Conservation (phyloP, 2,113 vertebrate species). For the Cryptotis parvus region DNA sequence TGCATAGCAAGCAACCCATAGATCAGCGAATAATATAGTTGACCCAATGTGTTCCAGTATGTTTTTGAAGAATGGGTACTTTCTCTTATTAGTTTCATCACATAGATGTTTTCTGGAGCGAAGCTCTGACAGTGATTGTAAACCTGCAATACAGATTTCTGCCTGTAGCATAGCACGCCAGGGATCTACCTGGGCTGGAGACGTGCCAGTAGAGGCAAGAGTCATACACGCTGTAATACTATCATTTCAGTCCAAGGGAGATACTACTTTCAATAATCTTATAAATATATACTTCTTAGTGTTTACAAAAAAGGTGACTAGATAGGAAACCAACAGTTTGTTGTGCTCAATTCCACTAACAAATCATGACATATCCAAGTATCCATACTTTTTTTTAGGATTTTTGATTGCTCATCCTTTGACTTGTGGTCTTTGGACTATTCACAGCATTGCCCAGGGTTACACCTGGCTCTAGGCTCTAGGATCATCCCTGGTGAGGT, state of each 20-base stretch:
- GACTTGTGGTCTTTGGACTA: too few relatives aligned
- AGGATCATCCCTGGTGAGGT: too few relatives aligned
- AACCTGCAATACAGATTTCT: slow-evolving; percentile 1
- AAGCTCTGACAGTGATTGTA: not conserved
- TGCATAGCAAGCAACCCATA: not conserved
- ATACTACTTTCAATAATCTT: not conserved
- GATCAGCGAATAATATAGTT: not conserved
- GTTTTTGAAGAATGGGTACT: not conserved
- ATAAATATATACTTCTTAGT: not conserved
- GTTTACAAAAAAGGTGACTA: not conserved
- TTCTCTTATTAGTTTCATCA: not conserved
- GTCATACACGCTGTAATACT: not conserved
- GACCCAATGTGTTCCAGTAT: not conserved
- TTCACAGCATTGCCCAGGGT: too few relatives aligned
- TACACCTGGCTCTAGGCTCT: too few relatives aligned
- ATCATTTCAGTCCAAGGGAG: not conserved
- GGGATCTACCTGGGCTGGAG: too few relatives aligned
- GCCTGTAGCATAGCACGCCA: not conserved
- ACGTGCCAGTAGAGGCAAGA: too few relatives aligned
- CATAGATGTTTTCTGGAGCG: not conserved
- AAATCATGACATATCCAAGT: too few relatives aligned
- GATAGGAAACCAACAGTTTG: not conserved
- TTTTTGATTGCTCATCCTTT: too few relatives aligned
- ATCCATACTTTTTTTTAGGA: too few relatives aligned
- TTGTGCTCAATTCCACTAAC: not conserved